Evolutionary conservation across 2,113 vertebrate genomes (phyloP).

Genomic region (Chamaea fasciata): DNA sequence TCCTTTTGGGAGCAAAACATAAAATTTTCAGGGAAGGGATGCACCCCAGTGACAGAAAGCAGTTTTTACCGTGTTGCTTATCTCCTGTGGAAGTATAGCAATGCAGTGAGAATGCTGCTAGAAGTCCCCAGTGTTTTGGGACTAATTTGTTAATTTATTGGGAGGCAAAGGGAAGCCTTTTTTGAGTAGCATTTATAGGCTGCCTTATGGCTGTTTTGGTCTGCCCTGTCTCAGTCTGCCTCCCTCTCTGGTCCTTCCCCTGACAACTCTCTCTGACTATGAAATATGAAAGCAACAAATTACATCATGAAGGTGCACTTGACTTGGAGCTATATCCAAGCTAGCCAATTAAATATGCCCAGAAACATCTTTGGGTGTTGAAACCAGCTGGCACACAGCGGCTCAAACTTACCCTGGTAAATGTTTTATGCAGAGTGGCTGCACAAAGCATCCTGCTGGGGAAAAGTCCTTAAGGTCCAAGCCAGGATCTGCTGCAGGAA

Average conservation of each 20-base stretch:
- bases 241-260: background rate
- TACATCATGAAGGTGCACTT: background rate
- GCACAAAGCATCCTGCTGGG: background rate
- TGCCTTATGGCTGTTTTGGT: background rate
- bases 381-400: background rate
- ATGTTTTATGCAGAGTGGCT: background rate
- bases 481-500: background rate
- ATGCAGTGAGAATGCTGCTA: background rate
- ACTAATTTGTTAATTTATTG: background rate
- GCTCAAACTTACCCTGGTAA: background rate
- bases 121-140: background rate
- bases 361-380: background rate
- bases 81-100: background rate
- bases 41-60: background rate
- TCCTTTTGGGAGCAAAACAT: background rate
- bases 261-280: background rate
- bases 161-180: background rate
- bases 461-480: background rate
- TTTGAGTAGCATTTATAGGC: background rate
- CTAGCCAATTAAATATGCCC: background rate
- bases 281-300: constrained; percentile 7
- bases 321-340: background rate
- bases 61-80: background rate
- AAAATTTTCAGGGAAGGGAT: background rate
- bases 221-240: background rate